Percentiles rank a stretch among this genome's conserved stretches.
phyloP scores from a whole-genome alignment of 2,797 vertebrate species.

The Hydrocynus forskahlii region DNA sequence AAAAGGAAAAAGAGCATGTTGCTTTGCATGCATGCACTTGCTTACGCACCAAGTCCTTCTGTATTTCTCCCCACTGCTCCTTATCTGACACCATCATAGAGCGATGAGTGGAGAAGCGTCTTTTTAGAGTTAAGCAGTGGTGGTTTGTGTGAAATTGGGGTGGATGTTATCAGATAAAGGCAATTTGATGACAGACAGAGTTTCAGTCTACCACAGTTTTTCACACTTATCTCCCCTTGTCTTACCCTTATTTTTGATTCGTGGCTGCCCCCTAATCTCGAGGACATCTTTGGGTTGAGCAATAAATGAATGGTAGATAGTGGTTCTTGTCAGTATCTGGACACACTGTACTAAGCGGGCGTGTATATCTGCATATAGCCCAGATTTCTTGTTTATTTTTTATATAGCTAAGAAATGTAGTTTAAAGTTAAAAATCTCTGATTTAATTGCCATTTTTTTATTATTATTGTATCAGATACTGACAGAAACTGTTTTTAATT shows the following conservation, averaged over 20 bases:
- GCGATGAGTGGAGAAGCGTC: slow-evolving; percentile 51
- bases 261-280: slow-evolving; percentile 14
- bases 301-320: slow-evolving; percentile 9
- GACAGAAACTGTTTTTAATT: background rate
- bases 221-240: slow-evolving; percentile 4
- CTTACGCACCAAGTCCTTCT: slow-evolving; percentile 39
- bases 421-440: background rate
- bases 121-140: slow-evolving; percentile 59
- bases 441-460: background rate
- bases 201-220: slow-evolving; percentile 38
- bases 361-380: background rate
- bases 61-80: slow-evolving; percentile 41
- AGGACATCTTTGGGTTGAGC: slow-evolving; percentile 30
- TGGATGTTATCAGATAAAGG: slow-evolving; percentile 53
- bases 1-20: background rate
- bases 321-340: background rate
- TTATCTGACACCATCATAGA: slow-evolving; percentile 57
- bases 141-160: slow-evolving; percentile 57
- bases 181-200: slow-evolving; percentile 43
- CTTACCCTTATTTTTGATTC: slow-evolving; percentile 22
- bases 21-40: slow-evolving; percentile 20
- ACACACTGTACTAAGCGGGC: slow-evolving; percentile 26
- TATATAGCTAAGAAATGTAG: background rate
- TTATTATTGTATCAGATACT: background rate
- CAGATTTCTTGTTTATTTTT: background rate